Conservation (phyloP, 2,113 vertebrate genomes). For the Myxocyprinus asiaticus region DNA sequence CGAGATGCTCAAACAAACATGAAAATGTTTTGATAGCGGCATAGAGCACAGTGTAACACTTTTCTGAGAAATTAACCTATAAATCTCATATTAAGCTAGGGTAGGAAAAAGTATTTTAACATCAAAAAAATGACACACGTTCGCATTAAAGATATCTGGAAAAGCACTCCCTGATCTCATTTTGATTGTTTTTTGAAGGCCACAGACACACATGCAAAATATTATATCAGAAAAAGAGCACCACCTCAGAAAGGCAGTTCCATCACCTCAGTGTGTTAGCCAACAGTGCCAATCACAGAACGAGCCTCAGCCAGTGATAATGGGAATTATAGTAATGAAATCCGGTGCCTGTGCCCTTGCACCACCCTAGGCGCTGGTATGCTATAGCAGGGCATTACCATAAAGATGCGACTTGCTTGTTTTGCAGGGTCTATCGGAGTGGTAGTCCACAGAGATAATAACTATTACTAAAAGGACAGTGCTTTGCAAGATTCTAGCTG, state of each 20-base stretch:
- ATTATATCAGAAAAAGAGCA: background rate
- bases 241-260: constrained; percentile 18
- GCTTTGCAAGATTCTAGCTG: constrained; percentile 95
- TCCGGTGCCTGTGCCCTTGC: constrained; percentile 71
- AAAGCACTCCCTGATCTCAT: background rate
- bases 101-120: background rate
- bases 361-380: constrained; percentile 67
- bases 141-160: no score
- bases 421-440: constrained; percentile 82
- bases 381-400: constrained; percentile 79
- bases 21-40: no score
- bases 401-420: constrained; percentile 94
- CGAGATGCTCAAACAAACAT: no score
- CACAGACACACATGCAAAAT: background rate
- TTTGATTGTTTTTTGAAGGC: background rate
- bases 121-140: no score
- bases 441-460: constrained; percentile 98
- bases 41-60: no score
- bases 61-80: no score
- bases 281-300: constrained; percentile 70
- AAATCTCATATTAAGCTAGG: no score
- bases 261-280: constrained; percentile 50
- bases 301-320: constrained; percentile 77
- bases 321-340: constrained; percentile 82
- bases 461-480: constrained; percentile 99